Percentiles rank a stretch among this genome's conserved stretches.
Conservation (phyloP, 1,140 invertebrate species). For the Drosophila truncata region DNA sequence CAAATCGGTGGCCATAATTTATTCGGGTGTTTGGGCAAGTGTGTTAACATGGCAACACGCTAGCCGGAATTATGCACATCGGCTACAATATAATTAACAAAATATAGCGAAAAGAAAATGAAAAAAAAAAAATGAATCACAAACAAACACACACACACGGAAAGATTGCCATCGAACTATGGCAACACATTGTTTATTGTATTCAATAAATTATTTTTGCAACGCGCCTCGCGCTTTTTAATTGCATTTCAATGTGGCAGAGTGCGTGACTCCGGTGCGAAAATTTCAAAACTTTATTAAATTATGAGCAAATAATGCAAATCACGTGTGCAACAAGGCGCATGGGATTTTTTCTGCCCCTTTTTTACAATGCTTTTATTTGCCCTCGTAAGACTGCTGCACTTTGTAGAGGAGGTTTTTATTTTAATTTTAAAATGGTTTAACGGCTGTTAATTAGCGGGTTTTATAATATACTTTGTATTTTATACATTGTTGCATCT, state of each 20-base stretch:
- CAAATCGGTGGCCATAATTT: slow-evolving; percentile 73
- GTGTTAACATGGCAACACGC: slow-evolving; percentile 62
- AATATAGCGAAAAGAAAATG: slow-evolving; percentile 32
- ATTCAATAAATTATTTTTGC: slow-evolving; percentile 58
- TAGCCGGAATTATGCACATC: slow-evolving; percentile 36
- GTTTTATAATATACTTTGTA: not conserved
- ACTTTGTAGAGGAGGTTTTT: slow-evolving; percentile 27
- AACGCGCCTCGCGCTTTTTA: slow-evolving; percentile 24
- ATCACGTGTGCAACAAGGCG: slow-evolving; percentile 38
- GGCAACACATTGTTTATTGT: slow-evolving; percentile 66
- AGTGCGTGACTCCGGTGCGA: slow-evolving; percentile 58
- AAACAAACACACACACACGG: slow-evolving; percentile 17
- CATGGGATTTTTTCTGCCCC: not conserved
- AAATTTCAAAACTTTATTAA: slow-evolving; percentile 67
- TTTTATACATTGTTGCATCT: not conserved
- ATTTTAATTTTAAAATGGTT: slow-evolving; percentile 8
- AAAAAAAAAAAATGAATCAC: slow-evolving; percentile 32
- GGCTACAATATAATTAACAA: slow-evolving; percentile 51
- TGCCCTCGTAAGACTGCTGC: slow-evolving; percentile 46
- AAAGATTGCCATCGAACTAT: slow-evolving; percentile 53
- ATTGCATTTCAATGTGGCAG: slow-evolving; percentile 60
- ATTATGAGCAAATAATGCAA: slow-evolving; percentile 69
- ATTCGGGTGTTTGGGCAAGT: slow-evolving; percentile 29
- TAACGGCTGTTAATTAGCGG: slow-evolving; percentile 34
- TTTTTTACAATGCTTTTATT: slow-evolving; percentile 10